Evolutionary conservation across 1,140 invertebrate genomes (phyloP).

Genomic region (Pseudomyrmex dendroicus): DNA sequence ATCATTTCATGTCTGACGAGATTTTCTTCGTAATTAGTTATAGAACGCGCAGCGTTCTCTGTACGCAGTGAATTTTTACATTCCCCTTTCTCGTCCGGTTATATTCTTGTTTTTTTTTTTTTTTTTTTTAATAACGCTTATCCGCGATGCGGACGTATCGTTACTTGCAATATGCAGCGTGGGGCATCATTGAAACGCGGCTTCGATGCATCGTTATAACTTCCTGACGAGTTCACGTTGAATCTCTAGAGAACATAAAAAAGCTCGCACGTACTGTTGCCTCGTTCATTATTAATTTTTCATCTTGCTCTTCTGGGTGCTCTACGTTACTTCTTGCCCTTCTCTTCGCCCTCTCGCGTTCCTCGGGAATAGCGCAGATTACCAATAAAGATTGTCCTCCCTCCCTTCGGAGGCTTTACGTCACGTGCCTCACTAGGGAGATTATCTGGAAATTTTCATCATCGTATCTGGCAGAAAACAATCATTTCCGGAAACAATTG

Average conservation of each 20-base stretch:
- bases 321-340: background rate
- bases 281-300: constrained; percentile 49
- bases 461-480: constrained; percentile 23
- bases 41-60: no score
- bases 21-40: background rate
- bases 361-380: background rate
- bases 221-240: background rate
- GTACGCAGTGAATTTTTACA: background rate
- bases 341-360: background rate
- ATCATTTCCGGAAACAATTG: background rate
- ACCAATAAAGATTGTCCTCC: constrained; percentile 41
- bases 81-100: background rate
- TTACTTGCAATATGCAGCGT: constrained; percentile 1
- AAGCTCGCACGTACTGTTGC: constrained; percentile 5
- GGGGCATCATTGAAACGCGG: background rate
- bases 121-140: no score
- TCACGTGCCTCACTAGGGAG: constrained; percentile 2
- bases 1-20: constrained; percentile 5
- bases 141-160: background rate
- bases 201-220: background rate
- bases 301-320: constrained; percentile 28
- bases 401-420: constrained; percentile 12
- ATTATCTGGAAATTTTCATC: constrained; percentile 49
- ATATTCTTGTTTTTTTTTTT: background rate
- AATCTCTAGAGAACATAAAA: background rate